Percentiles rank a stretch among this genome's conserved stretches.
These are phyloP conservation scores for Euura lappo DNA, from an alignment of 1,140 invertebrate genomes.

Conservation along the genomic window DNA sequence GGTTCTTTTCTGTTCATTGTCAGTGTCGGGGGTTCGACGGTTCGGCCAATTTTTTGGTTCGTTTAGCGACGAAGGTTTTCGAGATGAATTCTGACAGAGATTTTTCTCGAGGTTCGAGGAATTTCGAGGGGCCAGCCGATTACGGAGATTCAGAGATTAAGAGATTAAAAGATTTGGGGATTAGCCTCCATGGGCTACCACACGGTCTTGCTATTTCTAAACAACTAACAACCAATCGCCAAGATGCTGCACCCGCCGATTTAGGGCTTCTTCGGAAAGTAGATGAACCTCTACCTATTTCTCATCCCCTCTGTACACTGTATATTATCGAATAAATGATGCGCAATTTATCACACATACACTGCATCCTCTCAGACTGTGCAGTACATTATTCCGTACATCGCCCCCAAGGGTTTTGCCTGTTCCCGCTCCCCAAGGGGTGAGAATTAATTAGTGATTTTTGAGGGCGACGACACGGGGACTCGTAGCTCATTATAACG, in stretches of 20 bases:
- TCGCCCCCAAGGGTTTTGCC: neutral
- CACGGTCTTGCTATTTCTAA: neutral
- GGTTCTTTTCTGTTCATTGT: too few relatives aligned
- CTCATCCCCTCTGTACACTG: too few relatives aligned
- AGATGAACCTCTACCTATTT: neutral
- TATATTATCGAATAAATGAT: neutral
- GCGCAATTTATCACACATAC: neutral
- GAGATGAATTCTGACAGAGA: conserved; percentile 1
- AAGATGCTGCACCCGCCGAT: neutral
- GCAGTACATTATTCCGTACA: neutral
- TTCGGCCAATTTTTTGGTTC: neutral
- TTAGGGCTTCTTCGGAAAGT: neutral
- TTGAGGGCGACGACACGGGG: neutral
- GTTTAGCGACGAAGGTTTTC: neutral
- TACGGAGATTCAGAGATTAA: neutral
- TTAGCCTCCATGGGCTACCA: neutral
- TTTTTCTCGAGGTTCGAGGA: neutral
- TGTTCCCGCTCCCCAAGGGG: neutral
- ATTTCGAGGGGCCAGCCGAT: neutral
- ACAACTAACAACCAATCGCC: neutral
- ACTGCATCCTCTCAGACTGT: neutral
- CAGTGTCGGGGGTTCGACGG: too few relatives aligned
- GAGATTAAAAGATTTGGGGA: neutral
- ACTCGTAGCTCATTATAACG: too few relatives aligned
- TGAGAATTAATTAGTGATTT: conserved; percentile 2